Evolutionary conservation across 2,797 vertebrate species (phyloP).

Genomic region (Dendrocincla tyrannina): DNA sequence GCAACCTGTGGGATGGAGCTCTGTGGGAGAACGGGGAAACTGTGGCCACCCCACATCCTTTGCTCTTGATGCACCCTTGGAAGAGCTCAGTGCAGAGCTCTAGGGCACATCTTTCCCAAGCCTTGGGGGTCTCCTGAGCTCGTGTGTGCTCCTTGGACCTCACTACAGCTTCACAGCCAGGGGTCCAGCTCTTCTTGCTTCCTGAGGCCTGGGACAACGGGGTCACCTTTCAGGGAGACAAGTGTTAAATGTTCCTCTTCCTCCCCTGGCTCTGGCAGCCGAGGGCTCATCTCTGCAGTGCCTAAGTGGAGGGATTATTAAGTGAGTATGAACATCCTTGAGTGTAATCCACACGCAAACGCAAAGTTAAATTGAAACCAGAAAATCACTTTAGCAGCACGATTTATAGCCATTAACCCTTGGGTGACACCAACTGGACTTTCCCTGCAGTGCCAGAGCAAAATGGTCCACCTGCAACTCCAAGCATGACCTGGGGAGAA

Average conservation of each 20-base stretch:
- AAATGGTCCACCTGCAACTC: not conserved
- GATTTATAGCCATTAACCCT: constrained; percentile 54
- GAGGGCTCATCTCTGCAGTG: not conserved
- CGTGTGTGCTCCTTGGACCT: not conserved
- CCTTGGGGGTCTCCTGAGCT: rapidly evolving
- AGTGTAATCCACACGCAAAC: constrained; percentile 58
- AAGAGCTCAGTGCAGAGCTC: not conserved
- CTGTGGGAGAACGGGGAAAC: not conserved
- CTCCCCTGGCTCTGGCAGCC: not conserved
- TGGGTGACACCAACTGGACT: not conserved
- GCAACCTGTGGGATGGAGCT: not conserved
- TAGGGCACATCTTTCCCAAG: rapidly evolving
- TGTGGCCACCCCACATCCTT: rapidly evolving
- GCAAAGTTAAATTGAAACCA: constrained; percentile 66
- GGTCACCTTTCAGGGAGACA: not conserved
- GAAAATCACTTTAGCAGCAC: constrained; percentile 42
- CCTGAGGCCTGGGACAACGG: not conserved
- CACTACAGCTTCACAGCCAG: not conserved
- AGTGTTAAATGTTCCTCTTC: not conserved
- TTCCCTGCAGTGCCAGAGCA: not conserved
- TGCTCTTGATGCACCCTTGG: not conserved
- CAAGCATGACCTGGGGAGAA: not conserved
- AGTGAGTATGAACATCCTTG: constrained; percentile 46
- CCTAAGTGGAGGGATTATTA: constrained; percentile 38
- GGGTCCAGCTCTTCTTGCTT: not conserved